These are phyloP conservation scores for Zeugodacus cucurbitae DNA, from an alignment of 1,140 invertebrate species.

Conservation along the genomic window DNA sequence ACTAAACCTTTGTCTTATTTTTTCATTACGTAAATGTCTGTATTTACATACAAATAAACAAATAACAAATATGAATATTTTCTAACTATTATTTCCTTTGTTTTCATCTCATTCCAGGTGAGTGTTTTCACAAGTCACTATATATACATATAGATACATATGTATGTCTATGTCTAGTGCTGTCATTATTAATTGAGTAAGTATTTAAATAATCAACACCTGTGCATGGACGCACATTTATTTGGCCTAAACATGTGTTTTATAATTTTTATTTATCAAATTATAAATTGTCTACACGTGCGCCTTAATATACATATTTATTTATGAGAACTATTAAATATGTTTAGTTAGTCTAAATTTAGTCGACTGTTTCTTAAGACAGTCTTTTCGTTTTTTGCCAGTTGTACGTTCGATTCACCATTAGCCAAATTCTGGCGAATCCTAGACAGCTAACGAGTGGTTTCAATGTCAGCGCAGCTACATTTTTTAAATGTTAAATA, in stretches of 20 bases:
- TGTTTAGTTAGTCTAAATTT: too few species aligned
- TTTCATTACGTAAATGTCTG: neutral
- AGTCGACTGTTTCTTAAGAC: too few species aligned
- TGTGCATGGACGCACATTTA: neutral
- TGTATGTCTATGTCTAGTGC: neutral
- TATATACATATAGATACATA: neutral
- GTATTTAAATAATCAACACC: neutral
- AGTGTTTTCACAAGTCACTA: neutral
- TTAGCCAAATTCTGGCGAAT: too few species aligned
- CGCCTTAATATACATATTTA: too few species aligned
- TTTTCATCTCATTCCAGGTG: slow-evolving; percentile 7
- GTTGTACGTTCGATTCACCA: too few species aligned
- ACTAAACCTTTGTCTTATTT: too few species aligned
- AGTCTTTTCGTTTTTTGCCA: too few species aligned
- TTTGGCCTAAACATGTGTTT: neutral
- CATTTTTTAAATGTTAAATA: too few species aligned
- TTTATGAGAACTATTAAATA: too few species aligned
- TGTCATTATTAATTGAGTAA: neutral
- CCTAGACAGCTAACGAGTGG: too few species aligned
- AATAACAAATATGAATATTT: neutral
- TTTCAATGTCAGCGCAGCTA: too few species aligned
- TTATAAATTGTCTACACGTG: too few species aligned
- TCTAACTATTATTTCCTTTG: neutral
- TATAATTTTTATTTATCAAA: neutral
- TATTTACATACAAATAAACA: neutral